Percentiles rank a stretch among this genome's conserved stretches.
Conservation (phyloP, 2,888 invertebrate genomes). For the Pachliopta kotzebuea region DNA sequence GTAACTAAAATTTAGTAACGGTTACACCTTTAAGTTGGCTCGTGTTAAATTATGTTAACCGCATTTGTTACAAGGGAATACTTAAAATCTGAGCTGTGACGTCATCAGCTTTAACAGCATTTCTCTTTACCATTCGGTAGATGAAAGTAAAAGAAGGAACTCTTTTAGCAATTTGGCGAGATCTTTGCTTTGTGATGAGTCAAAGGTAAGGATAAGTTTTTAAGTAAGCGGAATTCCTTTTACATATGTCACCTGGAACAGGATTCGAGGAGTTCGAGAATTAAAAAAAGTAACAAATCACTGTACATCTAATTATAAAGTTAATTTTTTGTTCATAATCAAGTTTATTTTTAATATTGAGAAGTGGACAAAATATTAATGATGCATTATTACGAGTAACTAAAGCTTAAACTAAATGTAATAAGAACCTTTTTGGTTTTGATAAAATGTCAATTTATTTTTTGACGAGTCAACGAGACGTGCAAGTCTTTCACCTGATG, state of each 20-base stretch:
- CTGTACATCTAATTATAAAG: too few relatives aligned
- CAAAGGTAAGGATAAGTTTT: background rate
- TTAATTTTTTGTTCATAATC: too few relatives aligned
- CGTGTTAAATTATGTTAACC: too few relatives aligned
- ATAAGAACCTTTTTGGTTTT: too few relatives aligned
- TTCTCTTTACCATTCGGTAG: background rate
- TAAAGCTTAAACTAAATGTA: too few relatives aligned
- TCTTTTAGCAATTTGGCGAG: slow-evolving; percentile 1
- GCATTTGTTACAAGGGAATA: background rate
- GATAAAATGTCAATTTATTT: too few relatives aligned
- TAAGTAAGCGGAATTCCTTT: slow-evolving; percentile 3
- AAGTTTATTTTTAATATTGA: too few relatives aligned
- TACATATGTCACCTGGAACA: background rate
- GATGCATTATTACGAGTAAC: too few relatives aligned
- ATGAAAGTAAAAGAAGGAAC: background rate
- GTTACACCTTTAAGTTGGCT: too few relatives aligned
- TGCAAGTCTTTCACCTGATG: background rate
- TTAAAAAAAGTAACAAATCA: background rate
- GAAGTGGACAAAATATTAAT: too few relatives aligned
- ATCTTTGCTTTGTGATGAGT: background rate
- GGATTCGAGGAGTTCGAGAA: background rate
- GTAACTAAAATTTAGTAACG: too few relatives aligned
- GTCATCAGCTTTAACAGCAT: background rate
- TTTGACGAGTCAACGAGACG: background rate
- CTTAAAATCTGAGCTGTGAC: background rate